These are phyloP conservation scores for Ceratothoa steindachneri DNA, from an alignment of 2,888 invertebrate species.

Conservation along the genomic window DNA sequence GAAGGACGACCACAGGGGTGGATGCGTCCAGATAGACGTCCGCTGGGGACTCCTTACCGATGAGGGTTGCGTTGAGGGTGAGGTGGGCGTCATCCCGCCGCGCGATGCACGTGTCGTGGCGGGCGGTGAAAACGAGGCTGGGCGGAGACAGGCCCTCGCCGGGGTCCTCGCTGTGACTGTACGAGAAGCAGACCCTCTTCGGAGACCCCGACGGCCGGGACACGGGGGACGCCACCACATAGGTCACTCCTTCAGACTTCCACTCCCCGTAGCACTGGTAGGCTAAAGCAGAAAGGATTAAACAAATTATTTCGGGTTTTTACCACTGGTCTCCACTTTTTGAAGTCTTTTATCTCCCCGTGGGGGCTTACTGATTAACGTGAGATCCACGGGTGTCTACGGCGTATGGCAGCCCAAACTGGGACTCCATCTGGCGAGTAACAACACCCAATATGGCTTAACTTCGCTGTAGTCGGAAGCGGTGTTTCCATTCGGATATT, in stretches of 20 bases:
- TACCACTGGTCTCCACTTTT: too few species aligned
- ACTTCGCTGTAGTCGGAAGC: too few species aligned
- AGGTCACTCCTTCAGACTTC: conserved; percentile 49
- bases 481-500: too few species aligned
- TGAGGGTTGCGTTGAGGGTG: conserved; percentile 40
- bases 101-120: conserved; percentile 40
- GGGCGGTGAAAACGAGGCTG: conserved; percentile 33
- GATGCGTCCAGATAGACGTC: too few species aligned
- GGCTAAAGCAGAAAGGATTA: conserved; percentile 35
- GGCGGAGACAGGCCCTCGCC: conserved; percentile 4
- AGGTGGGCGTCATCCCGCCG: conserved; percentile 33
- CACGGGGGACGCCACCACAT: conserved; percentile 48
- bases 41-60: too few species aligned
- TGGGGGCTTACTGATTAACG: too few species aligned
- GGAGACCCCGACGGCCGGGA: conserved; percentile 31
- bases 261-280: conserved; percentile 49
- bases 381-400: too few species aligned
- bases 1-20: background rate
- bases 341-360: too few species aligned
- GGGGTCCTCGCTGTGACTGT: conserved; percentile 3
- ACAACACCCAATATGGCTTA: too few species aligned
- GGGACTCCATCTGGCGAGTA: too few species aligned
- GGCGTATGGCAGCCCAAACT: too few species aligned
- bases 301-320: background rate
- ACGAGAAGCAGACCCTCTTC: conserved; percentile 39